phyloP scores from a whole-genome alignment of 2,113 vertebrate species.

The Tilapia sparmanii region DNA sequence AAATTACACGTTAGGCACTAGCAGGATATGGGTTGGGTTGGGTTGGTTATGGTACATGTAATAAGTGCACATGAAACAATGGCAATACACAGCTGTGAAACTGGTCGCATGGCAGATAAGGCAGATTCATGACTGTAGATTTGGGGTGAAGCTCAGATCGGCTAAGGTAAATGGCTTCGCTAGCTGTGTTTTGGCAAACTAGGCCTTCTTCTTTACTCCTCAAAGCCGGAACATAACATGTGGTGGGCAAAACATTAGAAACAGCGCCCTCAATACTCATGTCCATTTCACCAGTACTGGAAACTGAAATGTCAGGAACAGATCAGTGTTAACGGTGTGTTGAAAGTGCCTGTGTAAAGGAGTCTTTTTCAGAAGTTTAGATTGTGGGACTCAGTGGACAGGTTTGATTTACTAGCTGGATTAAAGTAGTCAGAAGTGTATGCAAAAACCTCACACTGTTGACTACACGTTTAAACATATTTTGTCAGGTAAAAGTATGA shows the following conservation, averaged over 20 bases:
- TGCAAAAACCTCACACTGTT: not conserved
- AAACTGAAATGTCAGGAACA: not conserved
- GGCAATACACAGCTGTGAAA: not conserved
- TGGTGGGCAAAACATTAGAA: not conserved
- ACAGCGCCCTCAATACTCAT: not conserved
- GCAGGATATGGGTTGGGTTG: not conserved
- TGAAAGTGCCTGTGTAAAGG: not conserved
- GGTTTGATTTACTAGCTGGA: not conserved
- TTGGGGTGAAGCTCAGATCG: not conserved
- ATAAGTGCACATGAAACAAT: not conserved
- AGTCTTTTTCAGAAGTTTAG: not conserved
- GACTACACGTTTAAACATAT: not conserved
- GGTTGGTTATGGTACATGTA: not conserved
- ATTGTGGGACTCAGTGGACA: not conserved
- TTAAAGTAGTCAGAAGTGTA: not conserved
- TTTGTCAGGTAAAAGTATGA: not conserved
- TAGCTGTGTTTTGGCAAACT: not conserved
- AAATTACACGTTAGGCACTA: not conserved
- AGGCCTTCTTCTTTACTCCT: not conserved
- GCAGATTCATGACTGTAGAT: not conserved
- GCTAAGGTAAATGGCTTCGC: not conserved
- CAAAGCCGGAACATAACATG: not conserved
- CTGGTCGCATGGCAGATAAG: not conserved
- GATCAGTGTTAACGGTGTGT: not conserved
- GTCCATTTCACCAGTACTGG: not conserved